Conservation (phyloP, 2,113 vertebrate genomes). For the Rhodinocichla rosea region DNA sequence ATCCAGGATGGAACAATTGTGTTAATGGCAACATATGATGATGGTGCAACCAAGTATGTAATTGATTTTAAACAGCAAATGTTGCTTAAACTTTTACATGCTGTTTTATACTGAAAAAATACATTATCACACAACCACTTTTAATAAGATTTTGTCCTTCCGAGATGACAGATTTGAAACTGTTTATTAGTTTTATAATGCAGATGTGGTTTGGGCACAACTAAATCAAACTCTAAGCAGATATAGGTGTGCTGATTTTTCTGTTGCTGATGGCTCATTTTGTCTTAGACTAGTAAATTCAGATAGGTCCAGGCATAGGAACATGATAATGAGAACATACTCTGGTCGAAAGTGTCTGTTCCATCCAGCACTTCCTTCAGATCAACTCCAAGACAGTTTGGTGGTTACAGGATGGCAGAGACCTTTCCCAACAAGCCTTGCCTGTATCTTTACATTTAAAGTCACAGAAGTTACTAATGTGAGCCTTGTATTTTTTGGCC, state of each 20-base stretch:
- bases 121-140: not conserved
- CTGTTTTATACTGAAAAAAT: not conserved
- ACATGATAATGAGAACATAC: not conserved
- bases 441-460: not conserved
- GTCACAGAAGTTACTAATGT: not conserved
- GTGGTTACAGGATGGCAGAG: not conserved
- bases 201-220: not conserved
- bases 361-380: not conserved
- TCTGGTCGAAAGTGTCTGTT: not conserved
- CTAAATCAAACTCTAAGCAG: not conserved
- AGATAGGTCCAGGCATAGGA: not conserved
- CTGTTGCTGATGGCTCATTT: not conserved
- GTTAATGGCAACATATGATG: constrained; percentile 94
- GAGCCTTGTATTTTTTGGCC: not conserved
- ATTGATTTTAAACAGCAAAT: not conserved
- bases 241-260: not conserved
- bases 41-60: constrained; percentile 90
- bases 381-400: not conserved
- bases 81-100: not conserved
- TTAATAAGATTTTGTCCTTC: not conserved
- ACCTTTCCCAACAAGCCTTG: not conserved
- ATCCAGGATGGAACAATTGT: constrained; percentile 89
- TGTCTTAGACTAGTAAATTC: not conserved
- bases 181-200: not conserved
- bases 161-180: not conserved